Percentiles rank a stretch among this genome's conserved stretches.
phyloP scores from a whole-genome alignment of 2,797 vertebrate species.

The Ispidina picta region DNA sequence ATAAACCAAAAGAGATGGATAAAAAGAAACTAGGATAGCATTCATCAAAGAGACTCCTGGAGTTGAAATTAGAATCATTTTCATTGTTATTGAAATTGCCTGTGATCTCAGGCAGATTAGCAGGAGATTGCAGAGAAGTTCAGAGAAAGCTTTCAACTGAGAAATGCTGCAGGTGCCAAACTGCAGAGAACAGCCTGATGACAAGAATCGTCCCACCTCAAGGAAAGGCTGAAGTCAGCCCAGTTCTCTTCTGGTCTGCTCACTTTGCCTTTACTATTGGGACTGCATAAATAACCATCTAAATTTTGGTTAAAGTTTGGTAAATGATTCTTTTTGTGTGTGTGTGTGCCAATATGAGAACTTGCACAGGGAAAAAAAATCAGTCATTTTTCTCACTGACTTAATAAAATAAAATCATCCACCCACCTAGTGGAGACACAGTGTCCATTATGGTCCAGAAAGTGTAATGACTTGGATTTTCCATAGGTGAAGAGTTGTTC shows the following conservation, averaged over 20 bases:
- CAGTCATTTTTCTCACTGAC: background rate
- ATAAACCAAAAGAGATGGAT: constrained; percentile 36
- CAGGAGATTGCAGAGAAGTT: constrained; percentile 32
- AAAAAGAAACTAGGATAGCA: background rate
- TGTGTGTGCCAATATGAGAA: background rate
- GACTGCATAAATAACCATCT: background rate
- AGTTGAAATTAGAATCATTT: constrained; percentile 53
- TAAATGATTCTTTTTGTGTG: background rate
- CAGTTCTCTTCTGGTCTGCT: background rate
- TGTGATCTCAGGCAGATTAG: constrained; percentile 55
- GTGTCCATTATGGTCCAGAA: background rate
- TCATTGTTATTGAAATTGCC: constrained; percentile 65
- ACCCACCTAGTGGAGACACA: background rate
- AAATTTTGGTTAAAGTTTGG: background rate
- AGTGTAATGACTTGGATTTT: background rate
- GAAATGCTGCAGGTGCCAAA: constrained; percentile 1
- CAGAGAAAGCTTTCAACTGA: constrained; percentile 8
- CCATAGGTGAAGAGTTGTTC: constrained; percentile 9
- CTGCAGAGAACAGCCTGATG: background rate
- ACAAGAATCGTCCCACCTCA: background rate
- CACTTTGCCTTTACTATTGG: background rate
- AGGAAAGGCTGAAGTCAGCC: background rate
- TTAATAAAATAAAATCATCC: background rate
- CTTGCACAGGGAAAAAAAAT: background rate
- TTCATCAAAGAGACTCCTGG: constrained; percentile 14